Evolutionary conservation across 2,888 invertebrate species (phyloP), one percentile per base, ranked within the genome.

Genomic region (Melieria picta): DNA sequence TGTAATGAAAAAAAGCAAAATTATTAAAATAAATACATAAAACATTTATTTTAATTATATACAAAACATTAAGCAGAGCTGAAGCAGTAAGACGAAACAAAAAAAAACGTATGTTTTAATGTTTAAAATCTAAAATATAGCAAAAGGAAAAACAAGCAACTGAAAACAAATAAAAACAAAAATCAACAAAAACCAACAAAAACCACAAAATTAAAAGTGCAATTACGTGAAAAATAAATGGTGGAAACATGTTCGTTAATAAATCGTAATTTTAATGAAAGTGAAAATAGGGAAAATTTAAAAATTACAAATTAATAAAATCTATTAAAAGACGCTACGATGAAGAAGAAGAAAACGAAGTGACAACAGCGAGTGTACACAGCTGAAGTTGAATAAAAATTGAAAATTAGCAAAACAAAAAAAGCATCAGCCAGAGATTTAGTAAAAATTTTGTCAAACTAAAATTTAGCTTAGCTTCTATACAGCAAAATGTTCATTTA

Each of bases 161-260:
- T 78, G 75, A 75, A 73, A 73, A 75, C 72, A 79, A 76, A 77
- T 79, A 75, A 68, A 71, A 76, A 76, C 71, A 78, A 76, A 78
- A 74, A 76, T 77, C 75, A 77, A 72, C 77, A 80, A 58, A n/a
- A 67, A 75, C 70, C 71, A 75, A 77, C 77, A 78, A 72, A 72
- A 62, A 79, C 77, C 81, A 80, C 82, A 84, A 84, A 81, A 81
- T 81, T 83, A 78, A 83, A 90, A 90, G 89, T 89, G 89, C 89
- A 90, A 90, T 90, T 90, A 90, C 89, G 89, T 88, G 80, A 83
- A 83, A 81, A 82, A 79, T 82, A 83, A 83, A 79, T 80, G 88
- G 88, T 89, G 88, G 82, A 80, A 69, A 80, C 72, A 79, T 80
- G 82, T 83, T 79, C 81, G 81, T 82, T 83, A 89, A 88, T 56